Base-by-base conservation (phyloP, 2,888 invertebrate genomes). In the Elmis aenea region DNA sequence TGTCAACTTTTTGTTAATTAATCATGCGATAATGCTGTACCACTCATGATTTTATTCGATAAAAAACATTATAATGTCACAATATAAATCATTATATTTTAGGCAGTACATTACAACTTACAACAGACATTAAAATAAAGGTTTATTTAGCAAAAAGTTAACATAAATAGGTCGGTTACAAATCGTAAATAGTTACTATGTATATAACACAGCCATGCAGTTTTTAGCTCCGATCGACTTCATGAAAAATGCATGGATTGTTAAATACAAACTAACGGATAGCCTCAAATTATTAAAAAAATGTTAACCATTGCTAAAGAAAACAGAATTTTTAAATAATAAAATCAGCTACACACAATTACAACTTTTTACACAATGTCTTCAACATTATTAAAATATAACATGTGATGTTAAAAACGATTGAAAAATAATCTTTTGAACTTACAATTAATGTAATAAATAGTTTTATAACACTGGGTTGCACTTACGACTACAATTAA, bases 381-480 rank as follows among this genome's bases (percentile, higher is more conserved):
- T 40, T 45, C 26, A 38, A 33, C 38, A 32, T 39, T 38, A 37
- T 30, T 47, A 46, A 51, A 45, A 41, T 45, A 45, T 44, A 57
- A 57, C 44, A 45, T 58, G 60, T 60, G 60, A 60, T 60, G 60
- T 58, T 52, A 46, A 48, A 50, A 5, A 18, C 18, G 8, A 18
- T 18, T 18, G 8, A 18, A 18, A n/a, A n/a, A n/a, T n/a, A n/a
- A n/a, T n/a, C n/a, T n/a, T n/a, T 18, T 18, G 18, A 6, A 18
- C 8, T 18, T 6, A 18, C 5, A 18, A 6, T 18, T 18, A 6
- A 48, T 48, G 49, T 46, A 44, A 54, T 55, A 57, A 58, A 56
- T 52, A 54, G 52, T 58, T 56, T 58, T 58, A 57, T 50, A 62
- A 61, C 61, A 61, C 60, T 57, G 58, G 59, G 56, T 54, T 57